These are phyloP conservation scores for Dione vanillae DNA, from an alignment of 2,888 invertebrate species.

Conservation along the genomic window DNA sequence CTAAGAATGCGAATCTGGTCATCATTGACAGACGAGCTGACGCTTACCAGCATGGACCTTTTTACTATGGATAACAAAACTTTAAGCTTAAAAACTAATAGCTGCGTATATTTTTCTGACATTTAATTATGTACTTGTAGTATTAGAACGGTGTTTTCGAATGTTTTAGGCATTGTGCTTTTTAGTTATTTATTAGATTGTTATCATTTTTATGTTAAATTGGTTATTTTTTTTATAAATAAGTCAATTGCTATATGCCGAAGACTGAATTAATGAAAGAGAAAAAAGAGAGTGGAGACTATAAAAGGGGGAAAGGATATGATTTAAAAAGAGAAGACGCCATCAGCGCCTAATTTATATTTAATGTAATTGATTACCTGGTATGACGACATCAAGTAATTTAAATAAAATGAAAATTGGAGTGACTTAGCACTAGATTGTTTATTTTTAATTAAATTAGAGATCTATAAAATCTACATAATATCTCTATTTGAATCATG, in stretches of 20 bases:
- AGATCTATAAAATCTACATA: background rate
- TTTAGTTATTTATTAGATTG: constrained; percentile 10
- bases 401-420: background rate
- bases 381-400: no score
- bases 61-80: constrained; percentile 58
- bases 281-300: background rate
- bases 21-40: constrained; percentile 67
- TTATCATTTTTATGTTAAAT: background rate
- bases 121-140: background rate
- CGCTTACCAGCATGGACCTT: constrained; percentile 61
- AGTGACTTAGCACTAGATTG: background rate
- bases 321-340: no score
- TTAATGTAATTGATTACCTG: background rate
- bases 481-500: background rate
- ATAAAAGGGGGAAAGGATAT: background rate
- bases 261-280: constrained; percentile 1
- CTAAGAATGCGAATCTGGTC: constrained; percentile 67
- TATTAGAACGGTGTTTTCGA: background rate
- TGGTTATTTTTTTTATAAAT: background rate
- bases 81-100: background rate
- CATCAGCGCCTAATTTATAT: background rate
- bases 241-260: background rate
- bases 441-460: background rate
- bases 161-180: background rate
- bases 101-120: background rate